Base-by-base conservation (phyloP, 1,140 invertebrate genomes). In the Drosophila nasuta region DNA sequence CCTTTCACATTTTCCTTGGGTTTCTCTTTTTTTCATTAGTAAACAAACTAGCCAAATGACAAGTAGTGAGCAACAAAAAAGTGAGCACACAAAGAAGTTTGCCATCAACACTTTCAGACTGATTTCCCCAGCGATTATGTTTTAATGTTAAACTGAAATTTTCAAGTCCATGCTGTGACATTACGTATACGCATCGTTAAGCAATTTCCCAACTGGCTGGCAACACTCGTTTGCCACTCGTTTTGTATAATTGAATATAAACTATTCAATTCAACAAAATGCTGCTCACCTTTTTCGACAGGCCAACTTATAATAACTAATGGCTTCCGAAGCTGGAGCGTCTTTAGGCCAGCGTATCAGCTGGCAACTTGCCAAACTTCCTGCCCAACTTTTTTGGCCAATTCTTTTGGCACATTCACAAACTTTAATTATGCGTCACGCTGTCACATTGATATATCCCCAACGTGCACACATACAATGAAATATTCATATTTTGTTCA, bases 361-460 rank as follows among this genome's bases (percentile, higher is more conserved):
- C 72, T 86, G 82, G 82, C 76, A 30, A n/a, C n/a, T 15, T 7
- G 69, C 82, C 82, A 86, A 25, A 82, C 30, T 56, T 54, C 5
- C 33, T 33, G 33, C 45, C 33, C 25, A 62, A 33, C 48, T 74
- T 59, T 51, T 13, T 86, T 0, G 65, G 62, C 74, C 60, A 68
- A 77, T 57, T 45, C 49, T 79, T 79, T 87, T 87, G 70, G 60
- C 79, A 76, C 56, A 67, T 75, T 62, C 43, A 66, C 71, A 48
- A 38, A 60, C 67, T 67, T 82, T 82, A 88, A 87, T 86, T 82
- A 73, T 79, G 75, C 82, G 82, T 76, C 82, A 82, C n/a, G 71
- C 62, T 82, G 82, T 76, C 82, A 62, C 51, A 46, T 64, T 38
- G 52, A 38, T 57, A 49, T 5, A 46, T 49, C 30, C 5, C 11